Base-by-base conservation (phyloP, 2,797 vertebrate genomes). In the Odontamblyopus lacepedii region DNA sequence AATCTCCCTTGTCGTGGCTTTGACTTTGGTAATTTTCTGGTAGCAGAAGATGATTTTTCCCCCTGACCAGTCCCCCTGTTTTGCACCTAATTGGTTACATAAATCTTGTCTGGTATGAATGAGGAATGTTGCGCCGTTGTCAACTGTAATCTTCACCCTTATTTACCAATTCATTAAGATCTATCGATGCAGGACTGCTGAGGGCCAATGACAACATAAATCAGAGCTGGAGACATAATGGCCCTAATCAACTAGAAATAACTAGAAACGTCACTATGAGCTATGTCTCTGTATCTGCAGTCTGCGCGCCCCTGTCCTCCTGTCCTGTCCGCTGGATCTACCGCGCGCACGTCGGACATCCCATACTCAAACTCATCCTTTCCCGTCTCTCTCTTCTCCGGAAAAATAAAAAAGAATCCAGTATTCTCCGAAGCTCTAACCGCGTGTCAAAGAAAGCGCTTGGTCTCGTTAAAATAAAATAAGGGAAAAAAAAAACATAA, bases 111-210 rank as follows among this genome's bases (percentile, higher is more conserved):
- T 95, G 94, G 95, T 97, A 97, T 98, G 97, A 98, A 97, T 98
- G 96, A 98, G 97, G 93, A 98, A 97, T 98, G 96, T 96, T 97
- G 96, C 96, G 95, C 95, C 96, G 95, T 98, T 98, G 97, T 98
- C 97, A 97, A 96, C 95, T 96, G 96, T 96, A 98, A 99, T 99
- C 97, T 98, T 98, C 96, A 94, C 97, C 97, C 97, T 99, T 99
- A 99, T 99, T 99, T 99, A 99, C 98, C 98, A 99, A 99, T 98
- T 98, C 98, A 99, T 99, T 99, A 99, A 98, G 98, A 98, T 98
- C 80, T 87, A 99, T 98, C 96, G 98, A 98, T 98, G 98, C 97
- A 97, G 97, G 96, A 97, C 80, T 81, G 96, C 96, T 94, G 95
- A 96, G 95, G 95, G 95, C 95, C 75, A 97, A 98, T 98, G 97